Percentiles rank a stretch among this genome's conserved stretches.
phyloP scores from a whole-genome alignment of 2,888 invertebrate species.

The Lottia scabra region DNA sequence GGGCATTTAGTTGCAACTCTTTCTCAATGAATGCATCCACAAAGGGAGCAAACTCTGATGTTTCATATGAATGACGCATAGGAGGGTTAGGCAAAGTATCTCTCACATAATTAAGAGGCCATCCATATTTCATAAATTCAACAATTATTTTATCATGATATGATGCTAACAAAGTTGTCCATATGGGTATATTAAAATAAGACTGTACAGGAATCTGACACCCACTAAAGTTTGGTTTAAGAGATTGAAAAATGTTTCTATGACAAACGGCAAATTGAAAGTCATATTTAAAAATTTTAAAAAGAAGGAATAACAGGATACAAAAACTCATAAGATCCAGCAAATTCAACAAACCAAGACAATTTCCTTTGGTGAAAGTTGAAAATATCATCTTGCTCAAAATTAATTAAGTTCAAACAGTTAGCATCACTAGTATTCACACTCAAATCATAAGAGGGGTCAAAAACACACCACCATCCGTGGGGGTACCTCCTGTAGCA shows the following conservation, averaged over 20 bases:
- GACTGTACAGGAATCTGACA: background rate
- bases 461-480: background rate
- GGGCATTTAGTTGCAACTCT: background rate
- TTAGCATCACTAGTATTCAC: background rate
- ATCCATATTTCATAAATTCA: background rate
- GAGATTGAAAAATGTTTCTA: background rate
- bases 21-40: background rate
- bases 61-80: background rate
- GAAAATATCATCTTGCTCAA: too few species aligned
- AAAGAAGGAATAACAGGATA: background rate
- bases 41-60: background rate
- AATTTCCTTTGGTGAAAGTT: background rate
- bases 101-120: background rate
- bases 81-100: background rate
- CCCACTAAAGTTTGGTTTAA: background rate
- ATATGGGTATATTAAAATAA: background rate
- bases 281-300: too few species aligned
- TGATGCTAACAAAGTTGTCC: background rate
- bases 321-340: background rate
- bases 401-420: too few species aligned
- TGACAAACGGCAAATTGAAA: background rate
- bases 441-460: background rate
- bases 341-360: background rate
- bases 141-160: background rate
- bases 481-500: background rate